A percentile compares a stretch with the other conserved stretches of the same genome.
These are phyloP conservation scores for Cancer borealis DNA, from an alignment of 2,888 invertebrate genomes.

Conservation along the genomic window DNA sequence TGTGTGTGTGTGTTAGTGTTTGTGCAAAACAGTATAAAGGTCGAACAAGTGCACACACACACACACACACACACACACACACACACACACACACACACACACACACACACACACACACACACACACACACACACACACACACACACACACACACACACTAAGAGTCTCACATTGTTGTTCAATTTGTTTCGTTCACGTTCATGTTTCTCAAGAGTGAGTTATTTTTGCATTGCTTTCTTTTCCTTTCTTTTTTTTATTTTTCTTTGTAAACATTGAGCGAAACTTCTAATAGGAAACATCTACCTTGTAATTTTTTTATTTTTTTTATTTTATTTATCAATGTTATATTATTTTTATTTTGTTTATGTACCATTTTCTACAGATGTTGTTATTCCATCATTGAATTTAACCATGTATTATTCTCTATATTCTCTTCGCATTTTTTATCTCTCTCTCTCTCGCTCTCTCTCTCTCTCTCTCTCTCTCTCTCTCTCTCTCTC, in stretches of 20 bases:
- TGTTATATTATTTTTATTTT: too few species aligned
- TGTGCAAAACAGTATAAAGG: too few species aligned
- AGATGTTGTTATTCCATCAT: too few species aligned
- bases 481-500: slow-evolving; percentile 9
- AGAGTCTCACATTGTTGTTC: neutral
- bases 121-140: slow-evolving; percentile 43
- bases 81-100: slow-evolving; percentile 38
- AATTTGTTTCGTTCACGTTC: neutral
- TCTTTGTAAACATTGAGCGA: neutral
- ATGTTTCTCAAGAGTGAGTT: neutral
- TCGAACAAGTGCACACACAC: neutral
- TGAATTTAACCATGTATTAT: too few species aligned
- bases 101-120: slow-evolving; percentile 48
- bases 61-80: slow-evolving; percentile 22
- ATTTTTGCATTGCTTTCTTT: neutral
- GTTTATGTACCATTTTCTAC: too few species aligned
- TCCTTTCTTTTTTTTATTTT: neutral
- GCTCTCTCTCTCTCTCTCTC: neutral
- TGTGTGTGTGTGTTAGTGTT: neutral
- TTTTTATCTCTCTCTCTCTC: too few species aligned
- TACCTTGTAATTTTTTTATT: neutral
- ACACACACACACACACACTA: neutral
- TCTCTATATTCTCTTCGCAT: too few species aligned
- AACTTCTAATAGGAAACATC: too few species aligned
- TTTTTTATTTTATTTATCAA: neutral